These are phyloP conservation scores for Chrysocyon brachyurus DNA, from an alignment of 2,797 vertebrate species.

Conservation along the genomic window DNA sequence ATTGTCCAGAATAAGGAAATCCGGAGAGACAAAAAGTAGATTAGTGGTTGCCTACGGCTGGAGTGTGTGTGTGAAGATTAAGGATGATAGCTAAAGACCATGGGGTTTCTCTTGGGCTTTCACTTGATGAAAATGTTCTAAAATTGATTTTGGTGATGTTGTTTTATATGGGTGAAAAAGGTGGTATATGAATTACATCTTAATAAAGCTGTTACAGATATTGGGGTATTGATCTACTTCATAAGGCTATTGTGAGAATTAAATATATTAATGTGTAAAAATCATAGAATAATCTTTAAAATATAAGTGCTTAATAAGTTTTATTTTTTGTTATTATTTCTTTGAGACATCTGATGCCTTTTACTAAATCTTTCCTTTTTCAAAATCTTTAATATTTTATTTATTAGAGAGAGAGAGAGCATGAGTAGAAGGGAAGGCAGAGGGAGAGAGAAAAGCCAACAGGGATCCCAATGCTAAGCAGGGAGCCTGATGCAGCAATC, in stretches of 20 bases:
- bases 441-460: not conserved
- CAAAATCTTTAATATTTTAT: not conserved
- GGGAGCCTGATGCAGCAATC: not conserved
- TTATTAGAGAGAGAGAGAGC: not conserved
- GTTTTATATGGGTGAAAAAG: not conserved
- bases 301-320: not conserved
- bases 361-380: not conserved
- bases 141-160: not conserved
- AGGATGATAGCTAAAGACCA: not conserved
- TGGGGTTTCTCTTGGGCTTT: not conserved
- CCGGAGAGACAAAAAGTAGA: not conserved
- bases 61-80: not conserved
- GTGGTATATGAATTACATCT: not conserved
- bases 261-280: not conserved
- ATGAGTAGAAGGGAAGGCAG: not conserved
- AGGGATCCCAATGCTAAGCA: not conserved
- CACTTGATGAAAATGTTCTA: not conserved
- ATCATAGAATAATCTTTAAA: not conserved
- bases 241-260: not conserved
- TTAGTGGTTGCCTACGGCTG: not conserved
- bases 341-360: not conserved
- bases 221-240: not conserved
- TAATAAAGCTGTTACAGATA: not conserved
- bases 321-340: not conserved
- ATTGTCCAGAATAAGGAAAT: not conserved